Evolutionary conservation across 2,113 vertebrate genomes (phyloP), one percentile per base, ranked within the genome.

Genomic region (Cacatua alba): DNA sequence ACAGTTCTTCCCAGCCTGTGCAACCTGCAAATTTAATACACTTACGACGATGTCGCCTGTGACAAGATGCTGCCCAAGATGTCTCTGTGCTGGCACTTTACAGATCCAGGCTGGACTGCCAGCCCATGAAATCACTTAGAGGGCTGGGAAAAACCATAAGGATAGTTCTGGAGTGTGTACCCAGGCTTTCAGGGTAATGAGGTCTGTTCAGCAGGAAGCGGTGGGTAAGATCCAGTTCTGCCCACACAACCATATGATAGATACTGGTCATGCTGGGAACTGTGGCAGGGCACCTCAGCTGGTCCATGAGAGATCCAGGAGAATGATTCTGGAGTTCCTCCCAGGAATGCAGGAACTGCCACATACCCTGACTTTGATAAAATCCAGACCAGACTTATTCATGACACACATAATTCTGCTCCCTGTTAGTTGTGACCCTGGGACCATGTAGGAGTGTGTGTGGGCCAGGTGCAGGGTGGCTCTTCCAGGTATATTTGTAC

Each of bases 131-230:
- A 79, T 64, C 9, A n/a, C 39, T 74, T 62, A n/a, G n/a, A 48
- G 29, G 13, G 9, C 2, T 72, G 60, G 37, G 35, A 57, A 63
- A 82, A 85, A 80, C 8, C 23, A 39, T n/a, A 74, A 31, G 5
- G 21, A 10, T 57, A 57, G 39, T 51, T 57, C 43, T 64, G 74
- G 48, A 83, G 33, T 51, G 63, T 35, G 13, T 69, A 79, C 18
- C 23, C 60, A 57, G 62, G 43, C 49, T 79, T 51, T 57, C 49
- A 69, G 2, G 60, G 55, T 81, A 92, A 84, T 75, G 77, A 92
- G n/a, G 33, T 89, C 86, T 77, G 91, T 88, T 86, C 72, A 91
- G 46, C 69, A 92, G 46, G 69, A 96, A 53, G 33, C 55, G 68
- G 62, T 72, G 79, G 35, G 82, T 82, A 88, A 43, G 33, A 90